Evolutionary conservation across 2,888 invertebrate species (phyloP).

Genomic region (Lasioglossum leucozonium): DNA sequence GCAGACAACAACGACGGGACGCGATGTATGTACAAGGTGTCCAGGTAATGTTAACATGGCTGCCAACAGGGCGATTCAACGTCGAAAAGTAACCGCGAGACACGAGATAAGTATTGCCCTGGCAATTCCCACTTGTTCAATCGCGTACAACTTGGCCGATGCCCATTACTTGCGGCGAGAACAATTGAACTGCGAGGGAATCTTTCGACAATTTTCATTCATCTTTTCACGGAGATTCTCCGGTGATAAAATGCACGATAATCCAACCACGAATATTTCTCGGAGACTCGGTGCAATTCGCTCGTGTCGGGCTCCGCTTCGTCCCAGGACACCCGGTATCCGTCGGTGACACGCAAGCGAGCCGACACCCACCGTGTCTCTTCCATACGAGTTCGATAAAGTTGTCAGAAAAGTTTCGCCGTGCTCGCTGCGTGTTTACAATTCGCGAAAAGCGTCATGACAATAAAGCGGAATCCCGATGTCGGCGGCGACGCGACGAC

Average conservation of each 20-base stretch:
- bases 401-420: slow-evolving; percentile 12
- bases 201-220: no score
- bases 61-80: neutral
- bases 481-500: neutral
- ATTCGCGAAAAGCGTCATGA: neutral
- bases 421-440: neutral
- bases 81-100: neutral
- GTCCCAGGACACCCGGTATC: neutral
- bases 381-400: slow-evolving; percentile 7
- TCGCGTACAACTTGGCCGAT: no score
- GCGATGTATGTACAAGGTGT: neutral
- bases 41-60: neutral
- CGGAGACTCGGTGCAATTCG: no score
- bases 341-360: neutral
- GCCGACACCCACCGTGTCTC: neutral
- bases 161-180: no score
- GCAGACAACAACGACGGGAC: neutral
- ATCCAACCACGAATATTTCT: no score
- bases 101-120: no score
- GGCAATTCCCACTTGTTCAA: no score
- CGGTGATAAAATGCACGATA: no score
- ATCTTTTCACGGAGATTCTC: no score
- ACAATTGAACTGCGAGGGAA: no score
- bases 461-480: neutral
- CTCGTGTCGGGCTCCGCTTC: no score